Evolutionary conservation across 2,888 invertebrate species (phyloP).

Genomic region (Magallana nippona): DNA sequence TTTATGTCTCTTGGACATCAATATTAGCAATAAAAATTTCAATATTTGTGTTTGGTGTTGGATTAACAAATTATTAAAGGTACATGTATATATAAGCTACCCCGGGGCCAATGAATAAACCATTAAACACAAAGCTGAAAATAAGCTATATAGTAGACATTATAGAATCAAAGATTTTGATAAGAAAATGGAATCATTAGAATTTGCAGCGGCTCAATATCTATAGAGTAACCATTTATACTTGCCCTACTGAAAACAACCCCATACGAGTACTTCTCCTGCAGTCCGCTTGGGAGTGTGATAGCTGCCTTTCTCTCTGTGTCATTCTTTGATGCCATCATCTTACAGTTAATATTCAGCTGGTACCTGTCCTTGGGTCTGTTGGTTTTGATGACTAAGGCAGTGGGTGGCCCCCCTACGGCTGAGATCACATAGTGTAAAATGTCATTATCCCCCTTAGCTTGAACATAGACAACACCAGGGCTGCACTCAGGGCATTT

Average conservation of each 20-base stretch:
- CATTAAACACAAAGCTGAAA: too few relatives aligned
- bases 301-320: conserved; percentile 54
- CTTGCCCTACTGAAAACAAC: conserved; percentile 84
- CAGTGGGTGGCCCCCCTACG: conserved; percentile 46
- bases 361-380: conserved; percentile 11
- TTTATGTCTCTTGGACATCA: too few relatives aligned
- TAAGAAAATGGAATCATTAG: too few relatives aligned
- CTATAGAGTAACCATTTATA: background rate
- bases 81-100: too few relatives aligned
- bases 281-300: conserved; percentile 41
- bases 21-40: too few relatives aligned
- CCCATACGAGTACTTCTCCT: conserved; percentile 83
- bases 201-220: too few relatives aligned
- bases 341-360: conserved; percentile 23
- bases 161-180: too few relatives aligned
- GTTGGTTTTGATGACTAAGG: conserved; percentile 43
- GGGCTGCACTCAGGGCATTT: conserved; percentile 37
- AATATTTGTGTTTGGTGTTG: too few relatives aligned
- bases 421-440: conserved; percentile 46
- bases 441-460: conserved; percentile 45
- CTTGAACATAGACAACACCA: conserved; percentile 45
- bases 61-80: background rate
- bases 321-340: conserved; percentile 22
- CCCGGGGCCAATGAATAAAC: too few relatives aligned
- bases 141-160: too few relatives aligned